A percentile compares a stretch with the other conserved stretches of the same genome.
Evolutionary conservation across 2,797 vertebrate genomes (phyloP).

Genomic region (Ptychadena robeensis): DNA sequence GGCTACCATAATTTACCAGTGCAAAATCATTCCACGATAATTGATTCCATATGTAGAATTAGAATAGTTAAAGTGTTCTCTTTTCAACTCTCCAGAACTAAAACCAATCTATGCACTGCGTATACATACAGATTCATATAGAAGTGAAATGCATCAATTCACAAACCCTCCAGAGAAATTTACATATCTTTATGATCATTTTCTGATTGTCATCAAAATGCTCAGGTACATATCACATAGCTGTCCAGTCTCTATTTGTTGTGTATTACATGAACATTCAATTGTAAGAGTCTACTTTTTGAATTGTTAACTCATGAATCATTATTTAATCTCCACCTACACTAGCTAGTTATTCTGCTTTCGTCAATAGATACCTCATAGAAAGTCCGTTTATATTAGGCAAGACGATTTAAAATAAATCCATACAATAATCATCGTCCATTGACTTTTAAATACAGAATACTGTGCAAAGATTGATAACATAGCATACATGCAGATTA

Average conservation of each 20-base stretch:
- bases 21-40: slow-evolving; percentile 46
- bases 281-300: no score
- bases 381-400: no score
- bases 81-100: background rate
- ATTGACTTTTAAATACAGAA: no score
- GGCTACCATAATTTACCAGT: slow-evolving; percentile 50
- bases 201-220: no score
- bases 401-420: no score
- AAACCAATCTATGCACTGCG: background rate
- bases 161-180: background rate
- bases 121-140: background rate
- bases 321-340: background rate
- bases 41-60: slow-evolving; percentile 45
- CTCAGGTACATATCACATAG: no score
- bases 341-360: background rate
- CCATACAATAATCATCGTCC: no score
- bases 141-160: background rate
- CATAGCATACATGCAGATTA: no score
- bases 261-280: no score
- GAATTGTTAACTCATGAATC: no score
- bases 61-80: slow-evolving; percentile 18
- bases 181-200: background rate
- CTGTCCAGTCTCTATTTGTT: no score
- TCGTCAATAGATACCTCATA: background rate
- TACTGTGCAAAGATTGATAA: no score